These are phyloP conservation scores for Heterotilapia buettikoferi DNA, from an alignment of 2,113 vertebrate species.

Conservation along the genomic window DNA sequence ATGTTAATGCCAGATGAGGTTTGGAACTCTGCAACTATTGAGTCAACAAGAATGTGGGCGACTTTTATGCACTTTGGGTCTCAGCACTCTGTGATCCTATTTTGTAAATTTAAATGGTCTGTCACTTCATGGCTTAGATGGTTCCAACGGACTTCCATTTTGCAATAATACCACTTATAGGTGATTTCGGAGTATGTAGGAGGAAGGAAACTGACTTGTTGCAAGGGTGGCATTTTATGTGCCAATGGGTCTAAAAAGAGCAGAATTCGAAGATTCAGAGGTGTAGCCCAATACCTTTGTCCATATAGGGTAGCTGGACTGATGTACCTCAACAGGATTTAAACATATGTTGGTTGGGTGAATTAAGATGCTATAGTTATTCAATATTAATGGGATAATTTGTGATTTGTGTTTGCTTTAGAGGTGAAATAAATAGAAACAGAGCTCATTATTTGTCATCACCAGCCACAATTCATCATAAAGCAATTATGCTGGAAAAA, in stretches of 20 bases:
- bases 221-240: not conserved
- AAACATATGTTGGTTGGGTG: not conserved
- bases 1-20: not conserved
- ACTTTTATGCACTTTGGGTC: not conserved
- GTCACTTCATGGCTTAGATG: not conserved
- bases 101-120: not conserved
- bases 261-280: not conserved
- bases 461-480: slow-evolving; percentile 25
- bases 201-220: not conserved
- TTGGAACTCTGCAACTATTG: not conserved
- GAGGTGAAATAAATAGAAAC: slow-evolving; percentile 31
- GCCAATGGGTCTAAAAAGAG: not conserved
- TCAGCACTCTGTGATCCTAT: not conserved
- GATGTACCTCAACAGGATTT: not conserved
- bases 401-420: slow-evolving; percentile 7
- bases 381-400: slow-evolving; percentile 15
- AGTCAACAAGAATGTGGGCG: not conserved
- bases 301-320: not conserved
- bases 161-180: not conserved
- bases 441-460: slow-evolving; percentile 17
- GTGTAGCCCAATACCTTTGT: not conserved
- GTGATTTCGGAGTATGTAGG: not conserved
- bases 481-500: slow-evolving; percentile 36
- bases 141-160: not conserved
- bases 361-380: not conserved